phyloP scores from a whole-genome alignment of 64 coral and sea anemone genomes.

The Porites lutea region DNA sequence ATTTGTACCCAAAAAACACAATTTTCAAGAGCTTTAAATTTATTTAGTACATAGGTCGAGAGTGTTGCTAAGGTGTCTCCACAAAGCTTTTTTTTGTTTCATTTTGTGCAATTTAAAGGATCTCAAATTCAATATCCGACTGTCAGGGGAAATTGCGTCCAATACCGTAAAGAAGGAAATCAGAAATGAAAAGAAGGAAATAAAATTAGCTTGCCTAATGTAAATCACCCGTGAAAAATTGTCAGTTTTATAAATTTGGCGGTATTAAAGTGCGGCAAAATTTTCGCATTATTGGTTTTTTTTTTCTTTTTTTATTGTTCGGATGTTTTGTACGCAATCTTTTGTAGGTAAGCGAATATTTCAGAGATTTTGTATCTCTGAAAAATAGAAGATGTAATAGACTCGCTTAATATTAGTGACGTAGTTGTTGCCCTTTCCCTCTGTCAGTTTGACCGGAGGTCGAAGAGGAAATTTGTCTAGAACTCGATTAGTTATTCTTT shows the following conservation, averaged over 20 bases:
- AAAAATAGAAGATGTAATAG: neutral
- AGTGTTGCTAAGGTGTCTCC: neutral
- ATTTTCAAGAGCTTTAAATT: neutral
- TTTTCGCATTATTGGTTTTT: neutral
- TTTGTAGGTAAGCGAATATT: neutral
- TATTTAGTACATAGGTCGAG: neutral
- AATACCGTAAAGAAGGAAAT: neutral
- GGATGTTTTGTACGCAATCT: neutral
- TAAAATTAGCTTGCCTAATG: neutral
- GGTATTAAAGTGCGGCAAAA: too few relatives aligned
- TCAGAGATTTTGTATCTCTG: neutral
- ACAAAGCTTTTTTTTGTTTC: neutral
- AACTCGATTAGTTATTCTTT: slow-evolving; percentile 21
- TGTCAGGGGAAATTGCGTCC: slow-evolving; percentile 6
- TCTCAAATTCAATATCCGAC: slow-evolving; percentile 1
- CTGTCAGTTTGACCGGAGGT: slow-evolving; percentile 5
- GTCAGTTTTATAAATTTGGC: too few relatives aligned
- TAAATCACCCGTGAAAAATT: neutral
- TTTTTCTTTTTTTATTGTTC: neutral
- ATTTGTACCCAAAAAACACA: too few relatives aligned
- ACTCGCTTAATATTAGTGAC: neutral
- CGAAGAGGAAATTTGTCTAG: slow-evolving; percentile 29
- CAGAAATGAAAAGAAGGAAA: slow-evolving; percentile 22
- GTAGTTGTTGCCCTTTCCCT: neutral
- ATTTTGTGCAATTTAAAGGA: neutral